phyloP scores from a whole-genome alignment of 2,888 invertebrate species.

The Drosophila fungiperda region DNA sequence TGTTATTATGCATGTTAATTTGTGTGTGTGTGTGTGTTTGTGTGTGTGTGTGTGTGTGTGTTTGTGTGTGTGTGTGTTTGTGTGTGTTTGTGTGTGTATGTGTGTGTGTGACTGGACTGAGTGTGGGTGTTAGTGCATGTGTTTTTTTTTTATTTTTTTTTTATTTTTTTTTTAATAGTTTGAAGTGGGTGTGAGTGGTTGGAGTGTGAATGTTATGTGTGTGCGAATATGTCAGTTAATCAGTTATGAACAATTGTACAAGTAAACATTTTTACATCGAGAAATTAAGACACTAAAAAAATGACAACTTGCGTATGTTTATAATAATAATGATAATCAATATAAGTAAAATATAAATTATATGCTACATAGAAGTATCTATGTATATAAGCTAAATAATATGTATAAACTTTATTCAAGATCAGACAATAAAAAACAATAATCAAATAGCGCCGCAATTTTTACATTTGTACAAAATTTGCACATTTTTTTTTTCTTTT shows the following conservation, averaged over 20 bases:
- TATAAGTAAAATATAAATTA: conserved; percentile 33
- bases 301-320: conserved; percentile 43
- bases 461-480: conserved; percentile 48
- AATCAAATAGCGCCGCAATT: conserved; percentile 50
- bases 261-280: conserved; percentile 70
- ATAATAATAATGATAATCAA: conserved; percentile 30
- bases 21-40: conserved; percentile 8
- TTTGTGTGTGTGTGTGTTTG: conserved; percentile 5
- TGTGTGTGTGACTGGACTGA: neutral
- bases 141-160: neutral
- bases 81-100: conserved; percentile 3
- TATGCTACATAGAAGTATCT: conserved; percentile 41
- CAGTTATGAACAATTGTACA: conserved; percentile 71
- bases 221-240: conserved; percentile 24
- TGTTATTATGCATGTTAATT: conserved; percentile 31
- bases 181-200: neutral
- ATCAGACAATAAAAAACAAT: conserved; percentile 63
- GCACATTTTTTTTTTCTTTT: conserved; percentile 23
- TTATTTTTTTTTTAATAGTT: neutral
- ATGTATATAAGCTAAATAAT: conserved; percentile 36
- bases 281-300: conserved; percentile 45
- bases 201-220: conserved; percentile 10
- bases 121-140: neutral
- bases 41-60: neutral
- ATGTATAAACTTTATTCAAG: conserved; percentile 37